phyloP scores from a whole-genome alignment of 2,797 vertebrate genomes.

The Chromis chromis region DNA sequence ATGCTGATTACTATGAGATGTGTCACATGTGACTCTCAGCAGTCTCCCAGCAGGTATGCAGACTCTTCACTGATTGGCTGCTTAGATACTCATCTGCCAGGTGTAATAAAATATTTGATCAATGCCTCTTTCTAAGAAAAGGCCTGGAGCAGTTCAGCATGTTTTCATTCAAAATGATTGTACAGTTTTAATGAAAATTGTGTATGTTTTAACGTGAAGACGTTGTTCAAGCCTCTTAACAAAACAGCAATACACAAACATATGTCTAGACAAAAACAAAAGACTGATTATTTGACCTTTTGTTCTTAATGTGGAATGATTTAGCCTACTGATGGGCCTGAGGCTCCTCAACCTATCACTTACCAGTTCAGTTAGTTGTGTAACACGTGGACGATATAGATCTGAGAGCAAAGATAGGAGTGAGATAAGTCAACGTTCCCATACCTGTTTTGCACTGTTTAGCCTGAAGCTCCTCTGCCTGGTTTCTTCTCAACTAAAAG shows the following conservation, averaged over 20 bases:
- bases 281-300: slow-evolving; percentile 10
- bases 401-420: slow-evolving; percentile 44
- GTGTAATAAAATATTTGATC: not conserved
- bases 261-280: not conserved
- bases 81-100: not conserved
- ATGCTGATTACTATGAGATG: slow-evolving; percentile 26
- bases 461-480: slow-evolving; percentile 30
- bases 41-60: not conserved
- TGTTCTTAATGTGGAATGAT: slow-evolving; percentile 7
- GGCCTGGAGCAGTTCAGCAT: not conserved
- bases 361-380: slow-evolving; percentile 27
- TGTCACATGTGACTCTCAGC: slow-evolving; percentile 33
- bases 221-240: not conserved
- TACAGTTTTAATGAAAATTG: not conserved
- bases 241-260: not conserved
- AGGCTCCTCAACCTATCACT: slow-evolving; percentile 11
- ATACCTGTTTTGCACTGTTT: slow-evolving; percentile 23
- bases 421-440: slow-evolving; percentile 43
- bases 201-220: not conserved
- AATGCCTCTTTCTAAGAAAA: slow-evolving; percentile 1
- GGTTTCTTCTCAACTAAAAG: not conserved
- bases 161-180: not conserved
- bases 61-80: slow-evolving; percentile 20
- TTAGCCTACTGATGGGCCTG: slow-evolving; percentile 17
- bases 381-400: slow-evolving; percentile 53